A percentile compares a stretch with the other conserved stretches of the same genome.
Evolutionary conservation across 2,888 invertebrate genomes (phyloP).

Genomic region (Drosophila pegasa): DNA sequence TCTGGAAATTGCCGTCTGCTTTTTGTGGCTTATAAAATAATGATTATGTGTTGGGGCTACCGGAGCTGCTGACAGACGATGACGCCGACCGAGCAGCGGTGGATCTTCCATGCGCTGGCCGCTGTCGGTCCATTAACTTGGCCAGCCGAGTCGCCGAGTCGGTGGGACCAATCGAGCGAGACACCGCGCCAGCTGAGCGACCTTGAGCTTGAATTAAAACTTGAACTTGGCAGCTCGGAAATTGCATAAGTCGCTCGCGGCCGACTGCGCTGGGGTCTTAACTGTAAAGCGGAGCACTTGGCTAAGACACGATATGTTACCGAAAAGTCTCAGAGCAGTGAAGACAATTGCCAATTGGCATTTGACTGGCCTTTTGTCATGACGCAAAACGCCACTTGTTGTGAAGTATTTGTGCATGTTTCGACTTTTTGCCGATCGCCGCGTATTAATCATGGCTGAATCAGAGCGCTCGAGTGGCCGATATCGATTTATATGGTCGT

Average conservation of each 20-base stretch:
- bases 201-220: conserved; percentile 77
- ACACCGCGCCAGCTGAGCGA: conserved; percentile 42
- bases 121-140: conserved; percentile 48
- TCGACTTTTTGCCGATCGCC: conserved; percentile 24
- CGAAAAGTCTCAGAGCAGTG: conserved; percentile 25
- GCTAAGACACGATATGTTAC: conserved; percentile 31
- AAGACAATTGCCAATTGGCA: conserved; percentile 39
- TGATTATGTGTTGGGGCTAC: conserved; percentile 74
- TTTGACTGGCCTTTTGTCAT: conserved; percentile 53
- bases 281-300: conserved; percentile 35
- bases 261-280: conserved; percentile 28
- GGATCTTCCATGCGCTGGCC: conserved; percentile 9
- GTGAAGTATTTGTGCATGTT: conserved; percentile 55
- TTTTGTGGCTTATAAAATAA: conserved; percentile 72
- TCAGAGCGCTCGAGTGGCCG: conserved; percentile 33
- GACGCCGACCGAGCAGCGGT: conserved; percentile 23
- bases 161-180: conserved; percentile 18
- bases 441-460: conserved; percentile 56
- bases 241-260: conserved; percentile 59
- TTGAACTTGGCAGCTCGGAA: conserved; percentile 61
- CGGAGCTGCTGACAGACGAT: conserved; percentile 54
- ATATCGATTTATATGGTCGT: conserved; percentile 63
- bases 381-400: conserved; percentile 75
- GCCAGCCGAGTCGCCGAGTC: conserved; percentile 14
- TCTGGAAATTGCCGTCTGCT: conserved; percentile 55